Base-by-base conservation (phyloP, 53 echinoderm and acorn worm genomes). In the Zoroaster sp. region DNA sequence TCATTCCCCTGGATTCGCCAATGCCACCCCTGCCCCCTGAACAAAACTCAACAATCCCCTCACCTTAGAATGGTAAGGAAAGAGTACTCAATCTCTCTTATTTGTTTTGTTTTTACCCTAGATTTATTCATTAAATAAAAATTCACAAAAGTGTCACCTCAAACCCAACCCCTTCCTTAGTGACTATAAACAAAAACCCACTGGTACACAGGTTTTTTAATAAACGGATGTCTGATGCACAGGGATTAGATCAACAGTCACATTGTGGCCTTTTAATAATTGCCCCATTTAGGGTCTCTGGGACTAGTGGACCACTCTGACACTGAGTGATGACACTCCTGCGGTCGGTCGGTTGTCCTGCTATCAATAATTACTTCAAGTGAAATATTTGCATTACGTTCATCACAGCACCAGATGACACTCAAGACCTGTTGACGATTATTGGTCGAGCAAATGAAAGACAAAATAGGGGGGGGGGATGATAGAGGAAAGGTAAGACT, bases 341-440 rank as follows among this genome's bases (percentile, higher is more conserved):
- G 9, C 28, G 23, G 8, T 59, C 25, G 11, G 9, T 59, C 28
- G 15, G 23, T 59, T 28, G 20, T 55, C 0, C 10, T 25, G 23
- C 63, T 25, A 59, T 59, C 63, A 10, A 59, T 11, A 28, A 59
- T 59, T 25, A 28, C 63, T 59, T 59, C 63, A 59, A 59, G 63
- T 79, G 79, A 79, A 79, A 36, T 63, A 79, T 79, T 79, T 79
- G 54, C 65, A 37, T 51, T 79, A 39, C 54, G 39, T 63, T 79
- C 79, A 40, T 79, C 55, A 59, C 38, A 63, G 38, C 39, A 23
- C 59, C 42, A 47, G 59, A 59, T 35, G 12, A 34, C 55, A 79
- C 63, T 65, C 40, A 1, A 40, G 40, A 55, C 63, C 13, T 9
- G 40, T 2, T 17, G 55, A 37, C 63, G 63, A 79, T 79, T 79